Base-by-base conservation (phyloP, 2,888 invertebrate genomes). In the Abrostola tripartita region DNA sequence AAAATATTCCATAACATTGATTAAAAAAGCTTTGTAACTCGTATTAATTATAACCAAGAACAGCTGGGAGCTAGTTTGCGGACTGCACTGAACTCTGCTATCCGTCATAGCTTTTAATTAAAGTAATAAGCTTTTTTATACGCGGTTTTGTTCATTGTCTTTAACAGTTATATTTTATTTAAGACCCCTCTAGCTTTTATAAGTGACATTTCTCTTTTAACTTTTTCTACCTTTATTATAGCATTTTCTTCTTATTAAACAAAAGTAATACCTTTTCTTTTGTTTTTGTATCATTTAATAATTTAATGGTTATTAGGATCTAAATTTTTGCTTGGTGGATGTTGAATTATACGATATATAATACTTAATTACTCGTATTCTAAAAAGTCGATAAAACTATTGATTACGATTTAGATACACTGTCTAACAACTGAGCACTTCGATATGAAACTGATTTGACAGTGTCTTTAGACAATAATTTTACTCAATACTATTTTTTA, bases 41-140 rank as follows among this genome's bases (percentile, higher is more conserved):
- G 56, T 44, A 68, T 66, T 65, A 61, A 61, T 76, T 61, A 64
- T 52, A 41, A 62, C 47, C 65, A 62, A 51, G n/a, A 37, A 58
- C 60, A 44, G 14, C 56, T 42, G 35, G 44, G 12, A 37, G 42
- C 42, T 61, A 65, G 52, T 60, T 64, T 60, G 47, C 12, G 52
- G 44, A 40, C 38, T 59, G 51, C 62, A 52, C 40, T 57, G 40
- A 44, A 51, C 68, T 51, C 8, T 47, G 59, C 53, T 6, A 60
- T 63, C 42, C 53, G 63, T 64, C 65, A 59, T 62, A 38, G 66
- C 11, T 57, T 68, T 78, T 77, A 76, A 78, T 77, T 77, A 76
- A 67, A 75, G 38, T 61, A 61, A 52, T 61, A 60, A 67, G 49
- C 54, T 71, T 61, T 52, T 52, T 53, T 51, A 41, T 54, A 38